phyloP scores from a whole-genome alignment of 2,888 invertebrate genomes.

The Timema podura region DNA sequence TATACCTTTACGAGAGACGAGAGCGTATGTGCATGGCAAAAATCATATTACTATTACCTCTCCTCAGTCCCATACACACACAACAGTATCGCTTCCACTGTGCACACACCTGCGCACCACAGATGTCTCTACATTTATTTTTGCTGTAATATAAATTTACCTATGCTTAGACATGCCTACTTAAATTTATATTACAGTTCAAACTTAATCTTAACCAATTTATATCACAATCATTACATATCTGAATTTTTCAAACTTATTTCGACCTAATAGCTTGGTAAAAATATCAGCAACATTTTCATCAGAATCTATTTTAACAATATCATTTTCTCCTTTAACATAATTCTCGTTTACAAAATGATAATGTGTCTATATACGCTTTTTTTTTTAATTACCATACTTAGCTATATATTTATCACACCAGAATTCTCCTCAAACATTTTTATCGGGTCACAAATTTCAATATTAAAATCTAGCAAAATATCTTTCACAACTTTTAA shows the following conservation, averaged over 20 bases:
- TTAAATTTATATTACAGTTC: no score
- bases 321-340: not conserved
- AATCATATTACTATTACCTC: no score
- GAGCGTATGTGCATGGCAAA: no score
- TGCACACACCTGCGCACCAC: no score
- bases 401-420: no score
- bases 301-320: not conserved
- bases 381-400: not conserved
- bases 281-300: not conserved
- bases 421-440: not conserved
- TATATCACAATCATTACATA: not conserved
- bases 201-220: not conserved
- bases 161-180: no score
- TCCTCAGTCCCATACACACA: no score
- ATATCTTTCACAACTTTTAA: not conserved
- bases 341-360: not conserved
- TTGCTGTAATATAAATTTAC: no score
- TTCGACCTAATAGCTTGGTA: not conserved
- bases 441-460: not conserved
- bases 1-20: no score
- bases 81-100: no score
- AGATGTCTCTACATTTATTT: no score
- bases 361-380: not conserved
- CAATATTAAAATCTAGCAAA: not conserved
- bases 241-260: constrained; percentile 5